Conservation (phyloP, 30 jellyfish, hydroid and myxozoan species). For the Sanderia malayensis region DNA sequence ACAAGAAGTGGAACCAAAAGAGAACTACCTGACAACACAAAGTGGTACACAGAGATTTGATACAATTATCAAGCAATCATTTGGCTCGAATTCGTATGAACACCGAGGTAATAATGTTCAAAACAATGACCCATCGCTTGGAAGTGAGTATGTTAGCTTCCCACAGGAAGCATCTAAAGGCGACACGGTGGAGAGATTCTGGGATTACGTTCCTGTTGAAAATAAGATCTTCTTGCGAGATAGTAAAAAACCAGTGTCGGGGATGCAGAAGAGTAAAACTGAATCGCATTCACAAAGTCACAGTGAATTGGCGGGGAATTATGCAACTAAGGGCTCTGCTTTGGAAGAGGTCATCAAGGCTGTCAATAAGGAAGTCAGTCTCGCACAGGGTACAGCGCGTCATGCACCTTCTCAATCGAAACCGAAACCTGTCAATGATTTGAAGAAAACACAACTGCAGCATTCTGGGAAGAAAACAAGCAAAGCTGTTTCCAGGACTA, state of each 20-base stretch:
- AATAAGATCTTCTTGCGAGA: constrained; percentile 18
- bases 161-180: constrained; percentile 50
- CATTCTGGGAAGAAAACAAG: not conserved
- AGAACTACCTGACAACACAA: constrained; percentile 32
- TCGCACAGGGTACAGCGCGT: too few species aligned
- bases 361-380: not conserved
- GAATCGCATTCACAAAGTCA: too few species aligned
- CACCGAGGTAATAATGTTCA: not conserved
- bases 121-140: constrained; percentile 52
- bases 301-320: not conserved
- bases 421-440: not conserved
- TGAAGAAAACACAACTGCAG: not conserved
- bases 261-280: constrained; percentile 13
- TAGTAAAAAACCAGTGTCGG: not conserved
- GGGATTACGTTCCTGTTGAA: constrained; percentile 63
- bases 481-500: constrained; percentile 11
- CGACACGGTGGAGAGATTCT: constrained; percentile 26
- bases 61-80: constrained; percentile 49
- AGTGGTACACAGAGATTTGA: constrained; percentile 41
- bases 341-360: not conserved
- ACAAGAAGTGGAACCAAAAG: constrained; percentile 37
- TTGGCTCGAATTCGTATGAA: constrained; percentile 16
- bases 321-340: not conserved
- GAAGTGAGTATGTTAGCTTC: constrained; percentile 57
- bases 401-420: not conserved